Evolutionary conservation across 2,113 vertebrate genomes (phyloP), one percentile per base, ranked within the genome.

Genomic region (Aptenodytes patagonicus): DNA sequence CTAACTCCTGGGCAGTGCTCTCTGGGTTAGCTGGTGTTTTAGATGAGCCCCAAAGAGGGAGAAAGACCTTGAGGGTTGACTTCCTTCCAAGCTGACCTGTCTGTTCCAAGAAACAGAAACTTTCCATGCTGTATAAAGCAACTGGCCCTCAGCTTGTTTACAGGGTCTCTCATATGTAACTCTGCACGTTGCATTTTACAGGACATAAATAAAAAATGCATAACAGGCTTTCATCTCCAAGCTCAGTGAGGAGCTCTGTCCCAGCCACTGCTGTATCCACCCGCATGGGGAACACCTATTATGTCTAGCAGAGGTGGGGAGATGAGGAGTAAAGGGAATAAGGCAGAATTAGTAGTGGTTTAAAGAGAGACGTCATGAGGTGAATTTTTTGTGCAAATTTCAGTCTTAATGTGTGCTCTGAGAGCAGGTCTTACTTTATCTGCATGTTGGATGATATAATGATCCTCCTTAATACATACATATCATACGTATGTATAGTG

Each of bases 71-170:
- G 94, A 92, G 62, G 51, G 24, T 36, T 97, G 95, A 90, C 72
- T 92, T 89, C 52, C 93, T 96, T 96, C 94, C 95, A 95, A 93
- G 83, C 73, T 80, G 91, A 93, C 70, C 70, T 55, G 36, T 71
- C 78, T 69, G 10, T 96, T 97, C 93, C 94, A 95, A 97, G 97
- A 79, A 92, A 60, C 17, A 61, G 91, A 87, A 89, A 89, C 66
- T 95, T 96, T 98, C 96, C 79, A 34, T 94, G 95, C 92, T 97
- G 83, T 75, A 87, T 82, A 96, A 96, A 97, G 90, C 64, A 87
- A 92, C 47, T 72, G 72, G 75, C 71, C 13, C 83, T 80, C 62
- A 22, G 62, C 76, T 94, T 97, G 92, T 96, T 94, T 96, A 93
- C 87, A 84, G 62, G 34, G 58, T 70, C 47, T 92, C 81, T 95